Evolutionary conservation across 2,113 vertebrate genomes (phyloP).

Genomic region (Parotia lawesii): DNA sequence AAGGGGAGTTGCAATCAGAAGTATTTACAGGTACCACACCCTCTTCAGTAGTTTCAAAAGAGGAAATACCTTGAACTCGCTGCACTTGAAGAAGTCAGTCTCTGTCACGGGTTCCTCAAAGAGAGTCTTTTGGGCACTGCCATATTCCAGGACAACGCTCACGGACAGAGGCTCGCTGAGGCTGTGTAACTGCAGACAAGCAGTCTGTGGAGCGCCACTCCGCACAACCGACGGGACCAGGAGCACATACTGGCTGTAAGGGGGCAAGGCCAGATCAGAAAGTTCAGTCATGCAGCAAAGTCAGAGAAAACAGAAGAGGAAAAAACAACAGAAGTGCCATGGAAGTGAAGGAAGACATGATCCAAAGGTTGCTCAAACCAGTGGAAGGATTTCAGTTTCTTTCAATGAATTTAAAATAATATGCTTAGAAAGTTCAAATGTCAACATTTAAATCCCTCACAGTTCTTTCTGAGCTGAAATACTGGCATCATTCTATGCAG

Average conservation of each 20-base stretch:
- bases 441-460: neutral
- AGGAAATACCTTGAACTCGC: constrained; percentile 49
- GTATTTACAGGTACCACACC: neutral
- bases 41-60: neutral
- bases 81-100: constrained; percentile 51
- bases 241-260: constrained; percentile 61
- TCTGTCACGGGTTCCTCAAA: neutral
- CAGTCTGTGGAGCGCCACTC: neutral
- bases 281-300: neutral
- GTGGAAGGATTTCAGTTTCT: neutral
- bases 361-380: neutral
- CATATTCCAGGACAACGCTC: constrained; percentile 8
- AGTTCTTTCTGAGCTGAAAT: neutral
- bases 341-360: fast-evolving
- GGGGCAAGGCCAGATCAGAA: neutral
- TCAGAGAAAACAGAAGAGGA: neutral
- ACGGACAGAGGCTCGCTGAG: constrained; percentile 14
- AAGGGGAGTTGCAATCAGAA: neutral
- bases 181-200: constrained; percentile 49
- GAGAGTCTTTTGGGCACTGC: neutral
- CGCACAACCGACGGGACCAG: constrained; percentile 25
- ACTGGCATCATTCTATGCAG: neutral
- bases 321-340: neutral
- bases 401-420: neutral
- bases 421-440: neutral